Base-by-base conservation (phyloP, 1,140 invertebrate species). In the Bombus confusus region DNA sequence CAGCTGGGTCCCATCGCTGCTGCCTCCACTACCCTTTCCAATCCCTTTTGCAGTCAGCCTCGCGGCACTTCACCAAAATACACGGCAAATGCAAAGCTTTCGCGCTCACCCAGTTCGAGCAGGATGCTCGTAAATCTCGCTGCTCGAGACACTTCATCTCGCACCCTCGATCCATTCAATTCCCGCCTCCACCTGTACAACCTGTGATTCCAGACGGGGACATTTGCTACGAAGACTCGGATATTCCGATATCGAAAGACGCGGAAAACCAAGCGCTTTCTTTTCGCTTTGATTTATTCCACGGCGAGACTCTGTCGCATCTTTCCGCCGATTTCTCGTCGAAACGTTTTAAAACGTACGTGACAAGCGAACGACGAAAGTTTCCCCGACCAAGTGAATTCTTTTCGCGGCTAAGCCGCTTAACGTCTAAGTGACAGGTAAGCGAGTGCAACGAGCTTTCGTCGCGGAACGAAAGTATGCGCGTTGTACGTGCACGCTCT, bases 61-160 rank as follows among this genome's bases (percentile, higher is more conserved):
- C 62, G 80, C 71, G 77, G 78, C 57, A 66, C 41, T 85, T 74
- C 68, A 43, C 82, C 75, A 25, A 85, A 85, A 79, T 80, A 82
- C 75, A 76, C 52, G 37, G 78, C 57, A 83, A 86, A 88, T 85
- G 88, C 82, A 76, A 91, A 91, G 85, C 90, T 88, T 90, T 90
- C 88, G 82, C 71, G 62, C 25, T 41, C 74, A 47, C 22, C 28
- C 77, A 22, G 68, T 82, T 28, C 28, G 57, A 47, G 25, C 5
- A 73, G 62, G 66, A 83, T 72, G 86, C 80, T 91, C 91, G 83
- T 91, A 88, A 91, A 91, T 91, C 88, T 91, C 78, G 47, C 64
- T 59, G 41, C 22, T 73, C 78, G 84, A 91, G 90, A 91, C 83
- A 81, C 79, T 85, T 81, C 84, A 66, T 81, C 78, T 34, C 83